Base-by-base conservation (phyloP, 2,888 invertebrate genomes). In the Lithophane semibrunnea region DNA sequence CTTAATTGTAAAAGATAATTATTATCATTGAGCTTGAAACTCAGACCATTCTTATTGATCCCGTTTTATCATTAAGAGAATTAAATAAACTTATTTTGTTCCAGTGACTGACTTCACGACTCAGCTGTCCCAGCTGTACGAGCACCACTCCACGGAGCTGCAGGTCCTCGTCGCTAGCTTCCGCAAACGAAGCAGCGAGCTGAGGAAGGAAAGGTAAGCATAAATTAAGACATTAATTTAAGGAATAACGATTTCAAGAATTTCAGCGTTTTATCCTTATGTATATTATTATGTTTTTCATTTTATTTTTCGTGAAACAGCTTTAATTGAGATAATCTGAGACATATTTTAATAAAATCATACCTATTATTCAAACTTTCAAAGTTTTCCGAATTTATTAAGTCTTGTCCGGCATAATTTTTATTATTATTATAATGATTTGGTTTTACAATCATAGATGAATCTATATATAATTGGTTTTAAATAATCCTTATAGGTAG, bases 81-180 rank as follows among this genome's bases (percentile, higher is more conserved):
- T 37, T 10, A 18, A 29, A 61, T 61, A 37, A 10, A 4, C 18
- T 61, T 61, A 37, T 61, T n/a, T 60, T 96, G 90, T 97, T 98
- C 21, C 97, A 99, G 99, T 99, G 93, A 98, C 99, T 88, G 99
- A 99, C 96, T 99, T 99, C 96, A 98, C 98, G 80, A 98, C 98
- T 91, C 98, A 99, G 95, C 97, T 99, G 95, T 98, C 99, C 84
- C 98, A 98, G 91, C 97, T 98, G 93, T 98, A 99, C 97, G 99
- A 99, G 94, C 98, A 98, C 89, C 99, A 99, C 94, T 98, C 99
- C 21, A 98, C 98, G 86, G 98, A 98, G 93, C 97, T 99, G 85
- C 98, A 99, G 93, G 97, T 98, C 85, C 97, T 99, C 89, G 98
- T 99, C 75, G 98, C 99, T 87, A 98, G 98, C 94, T 99, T 98